Percentiles rank a stretch among this genome's conserved stretches.
These are phyloP conservation scores for Podilymbus podiceps DNA, from an alignment of 2,113 vertebrate species.

Conservation along the genomic window DNA sequence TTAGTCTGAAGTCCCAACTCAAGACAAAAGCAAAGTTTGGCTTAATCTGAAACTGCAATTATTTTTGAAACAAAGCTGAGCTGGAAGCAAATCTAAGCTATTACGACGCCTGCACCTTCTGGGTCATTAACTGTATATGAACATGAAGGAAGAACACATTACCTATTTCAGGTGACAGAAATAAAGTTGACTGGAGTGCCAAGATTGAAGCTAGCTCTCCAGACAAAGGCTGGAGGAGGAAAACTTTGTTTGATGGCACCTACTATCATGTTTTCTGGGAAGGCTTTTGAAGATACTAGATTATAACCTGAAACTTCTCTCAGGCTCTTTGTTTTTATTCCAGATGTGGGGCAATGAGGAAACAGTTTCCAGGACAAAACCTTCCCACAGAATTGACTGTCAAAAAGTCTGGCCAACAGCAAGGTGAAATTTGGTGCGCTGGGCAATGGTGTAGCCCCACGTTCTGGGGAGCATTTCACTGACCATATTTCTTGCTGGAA, in stretches of 20 bases:
- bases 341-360: neutral
- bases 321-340: neutral
- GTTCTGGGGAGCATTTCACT: neutral
- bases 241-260: neutral
- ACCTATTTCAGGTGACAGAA: neutral
- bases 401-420: neutral
- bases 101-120: neutral
- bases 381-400: neutral
- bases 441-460: too few relatives aligned
- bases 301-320: neutral
- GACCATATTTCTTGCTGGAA: neutral
- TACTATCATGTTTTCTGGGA: neutral
- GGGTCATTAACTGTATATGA: neutral
- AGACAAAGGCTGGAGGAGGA: neutral
- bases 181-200: neutral
- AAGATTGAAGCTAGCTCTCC: neutral
- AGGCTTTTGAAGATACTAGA: neutral
- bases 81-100: neutral
- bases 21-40: neutral
- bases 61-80: neutral
- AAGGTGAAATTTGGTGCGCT: neutral
- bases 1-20: neutral
- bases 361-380: neutral
- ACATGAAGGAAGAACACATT: neutral
- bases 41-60: neutral